phyloP scores from a whole-genome alignment of 2,888 invertebrate species.

The Ormyrus pomaceus region DNA sequence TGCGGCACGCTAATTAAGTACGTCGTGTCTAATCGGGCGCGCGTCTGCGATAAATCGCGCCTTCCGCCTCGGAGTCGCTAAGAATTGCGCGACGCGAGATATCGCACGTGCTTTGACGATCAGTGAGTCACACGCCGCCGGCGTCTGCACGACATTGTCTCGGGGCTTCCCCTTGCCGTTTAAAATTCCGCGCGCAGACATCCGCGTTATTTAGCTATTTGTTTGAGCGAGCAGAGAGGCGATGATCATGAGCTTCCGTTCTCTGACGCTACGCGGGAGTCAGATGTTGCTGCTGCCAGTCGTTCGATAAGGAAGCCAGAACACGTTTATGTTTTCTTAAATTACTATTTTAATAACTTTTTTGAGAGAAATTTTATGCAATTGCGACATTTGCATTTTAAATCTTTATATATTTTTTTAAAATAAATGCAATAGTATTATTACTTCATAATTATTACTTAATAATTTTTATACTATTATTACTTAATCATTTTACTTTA shows the following conservation, averaged over 20 bases:
- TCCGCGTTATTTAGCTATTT: conserved; percentile 44
- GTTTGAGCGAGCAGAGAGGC: conserved; percentile 44
- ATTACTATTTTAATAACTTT: too few species aligned
- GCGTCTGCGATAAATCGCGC: conserved; percentile 31
- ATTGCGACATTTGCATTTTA: neutral
- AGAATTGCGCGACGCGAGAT: conserved; percentile 12
- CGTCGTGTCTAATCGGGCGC: conserved; percentile 16
- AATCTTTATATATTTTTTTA: too few species aligned
- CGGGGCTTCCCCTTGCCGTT: conserved; percentile 26
- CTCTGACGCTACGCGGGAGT: neutral
- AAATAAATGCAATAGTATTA: too few species aligned
- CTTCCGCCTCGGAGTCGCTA: conserved; percentile 13
- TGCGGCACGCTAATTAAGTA: conserved; percentile 27
- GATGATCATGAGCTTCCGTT: conserved; percentile 61
- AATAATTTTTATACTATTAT: too few species aligned
- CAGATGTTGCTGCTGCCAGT: neutral
- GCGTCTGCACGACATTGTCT: conserved; percentile 19
- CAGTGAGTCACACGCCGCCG: conserved; percentile 16
- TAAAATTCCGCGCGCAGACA: conserved; percentile 51
- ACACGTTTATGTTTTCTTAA: too few species aligned
- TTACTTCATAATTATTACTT: too few species aligned
- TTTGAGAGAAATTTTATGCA: neutral
- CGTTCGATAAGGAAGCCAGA: conserved; percentile 12
- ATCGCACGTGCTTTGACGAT: neutral
- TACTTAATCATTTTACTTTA: too few species aligned